Evolutionary conservation across 2,113 vertebrate genomes (phyloP).

Genomic region (Apus apus): DNA sequence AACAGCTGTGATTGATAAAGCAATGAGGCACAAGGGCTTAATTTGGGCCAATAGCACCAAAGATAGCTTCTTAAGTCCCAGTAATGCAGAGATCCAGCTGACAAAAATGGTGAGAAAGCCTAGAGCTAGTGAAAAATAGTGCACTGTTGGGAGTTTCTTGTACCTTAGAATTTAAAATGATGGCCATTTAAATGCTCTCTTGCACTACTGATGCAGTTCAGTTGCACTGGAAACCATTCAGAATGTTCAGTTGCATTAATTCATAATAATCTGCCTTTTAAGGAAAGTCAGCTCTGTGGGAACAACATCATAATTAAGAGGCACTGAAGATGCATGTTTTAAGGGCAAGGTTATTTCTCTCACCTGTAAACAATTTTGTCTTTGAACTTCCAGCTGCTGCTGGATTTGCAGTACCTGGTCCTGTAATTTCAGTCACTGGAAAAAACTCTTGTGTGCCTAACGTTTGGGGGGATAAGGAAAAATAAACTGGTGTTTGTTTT

Average conservation of each 20-base stretch:
- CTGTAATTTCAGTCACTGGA: neutral
- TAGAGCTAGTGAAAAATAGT: neutral
- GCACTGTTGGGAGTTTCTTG: neutral
- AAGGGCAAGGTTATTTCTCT: neutral
- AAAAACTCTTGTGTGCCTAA: conserved; percentile 1
- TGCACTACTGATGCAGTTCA: neutral
- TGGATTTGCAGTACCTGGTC: neutral
- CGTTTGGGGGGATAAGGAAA: neutral
- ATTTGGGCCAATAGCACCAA: neutral
- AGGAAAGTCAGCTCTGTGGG: neutral
- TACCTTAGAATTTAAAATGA: neutral
- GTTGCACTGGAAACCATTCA: neutral
- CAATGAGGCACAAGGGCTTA: neutral
- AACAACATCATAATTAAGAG: neutral
- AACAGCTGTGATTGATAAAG: neutral
- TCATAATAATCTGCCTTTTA: neutral
- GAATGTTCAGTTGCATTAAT: too few relatives aligned
- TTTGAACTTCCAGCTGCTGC: neutral
- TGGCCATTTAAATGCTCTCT: neutral
- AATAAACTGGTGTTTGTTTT: neutral
- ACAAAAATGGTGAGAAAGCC: neutral
- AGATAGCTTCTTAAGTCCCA: neutral
- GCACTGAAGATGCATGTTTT: neutral
- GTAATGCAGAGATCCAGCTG: neutral
- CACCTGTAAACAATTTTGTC: neutral